These are phyloP conservation scores for Nymphalis c-album DNA, from an alignment of 2,888 invertebrate genomes.

Conservation along the genomic window DNA sequence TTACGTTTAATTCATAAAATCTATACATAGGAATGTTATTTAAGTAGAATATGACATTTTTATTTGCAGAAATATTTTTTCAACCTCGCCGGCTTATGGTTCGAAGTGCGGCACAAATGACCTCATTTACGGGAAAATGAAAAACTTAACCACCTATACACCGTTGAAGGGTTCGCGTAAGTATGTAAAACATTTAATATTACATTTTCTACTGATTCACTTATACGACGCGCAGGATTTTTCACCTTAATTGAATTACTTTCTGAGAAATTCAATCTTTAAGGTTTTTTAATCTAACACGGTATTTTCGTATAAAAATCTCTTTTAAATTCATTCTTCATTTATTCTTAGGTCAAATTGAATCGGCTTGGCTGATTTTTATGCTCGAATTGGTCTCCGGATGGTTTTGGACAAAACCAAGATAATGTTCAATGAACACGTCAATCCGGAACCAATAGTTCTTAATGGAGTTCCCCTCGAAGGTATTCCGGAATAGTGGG, in stretches of 20 bases:
- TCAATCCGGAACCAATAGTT: too few relatives aligned
- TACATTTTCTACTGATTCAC: slow-evolving; percentile 23
- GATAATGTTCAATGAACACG: too few relatives aligned
- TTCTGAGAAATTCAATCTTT: background rate
- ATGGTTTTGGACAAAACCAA: too few relatives aligned
- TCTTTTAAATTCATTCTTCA: too few relatives aligned
- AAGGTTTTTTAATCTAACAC: too few relatives aligned
- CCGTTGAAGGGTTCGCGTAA: slow-evolving; percentile 18
- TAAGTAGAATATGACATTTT: slow-evolving; percentile 16
- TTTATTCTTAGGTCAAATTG: too few relatives aligned
- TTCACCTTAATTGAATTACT: slow-evolving; percentile 9
- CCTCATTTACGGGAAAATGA: slow-evolving; percentile 31
- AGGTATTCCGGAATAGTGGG: too few relatives aligned
- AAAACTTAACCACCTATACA: slow-evolving; percentile 23
- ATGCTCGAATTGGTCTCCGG: too few relatives aligned
- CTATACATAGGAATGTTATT: background rate
- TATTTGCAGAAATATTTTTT: slow-evolving; percentile 18
- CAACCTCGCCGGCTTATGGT: slow-evolving; percentile 11
- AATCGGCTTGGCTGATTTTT: too few relatives aligned
- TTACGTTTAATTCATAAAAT: too few relatives aligned
- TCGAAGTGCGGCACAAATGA: slow-evolving; percentile 29
- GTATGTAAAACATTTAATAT: slow-evolving; percentile 22
- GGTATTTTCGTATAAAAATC: too few relatives aligned
- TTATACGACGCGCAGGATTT: background rate
- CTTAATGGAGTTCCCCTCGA: too few relatives aligned